Evolutionary conservation across 2,888 invertebrate species (phyloP), one percentile per base, ranked within the genome.

Genomic region (Monochamus alternatus): DNA sequence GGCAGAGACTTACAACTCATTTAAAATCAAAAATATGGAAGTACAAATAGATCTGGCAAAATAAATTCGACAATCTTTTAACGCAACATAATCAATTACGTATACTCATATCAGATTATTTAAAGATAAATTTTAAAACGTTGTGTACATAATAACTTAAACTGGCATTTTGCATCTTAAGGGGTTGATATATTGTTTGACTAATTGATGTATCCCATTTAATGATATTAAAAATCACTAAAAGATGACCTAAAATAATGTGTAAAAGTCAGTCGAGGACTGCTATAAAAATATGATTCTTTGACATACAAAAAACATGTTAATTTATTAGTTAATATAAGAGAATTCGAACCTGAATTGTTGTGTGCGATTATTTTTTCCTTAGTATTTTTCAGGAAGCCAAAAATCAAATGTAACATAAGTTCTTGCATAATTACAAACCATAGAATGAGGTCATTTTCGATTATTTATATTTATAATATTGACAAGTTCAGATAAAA

Each of bases 11-110:
- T 7, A 38, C 38, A 5, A 38, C 38, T 38, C 38, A 38, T 7
- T 38, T 38, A 38, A 38, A 38, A 38, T 38, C 38, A 38, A 38
- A 38, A 38, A 38, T 4, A 7, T 7, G 38, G 38, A 38, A 38
- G 5, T 38, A 38, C 5, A 38, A 38, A 38, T 7, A 44, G 22
- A 70, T 43, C 62, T 43, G 32, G 60, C 31, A 47, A 63, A 10
- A 60, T 32, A 73, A 59, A 32, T 30, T 69, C 60, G 79, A 79
- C 79, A 79, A 79, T 79, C 79, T 63, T 47, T 38, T 32, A 73
- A 70, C 44, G 66, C 71, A 78, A 78, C 78, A 70, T 74, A 73
- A 71, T 78, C 76, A 78, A 76, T 78, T 78, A 75, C 67, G 55
- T 12, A 22, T 58, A 58, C 69, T 74, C 75, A 75, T 77, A 77